Evolutionary conservation across 2,888 invertebrate species (phyloP).

Genomic region (Ophioninae sp.): DNA sequence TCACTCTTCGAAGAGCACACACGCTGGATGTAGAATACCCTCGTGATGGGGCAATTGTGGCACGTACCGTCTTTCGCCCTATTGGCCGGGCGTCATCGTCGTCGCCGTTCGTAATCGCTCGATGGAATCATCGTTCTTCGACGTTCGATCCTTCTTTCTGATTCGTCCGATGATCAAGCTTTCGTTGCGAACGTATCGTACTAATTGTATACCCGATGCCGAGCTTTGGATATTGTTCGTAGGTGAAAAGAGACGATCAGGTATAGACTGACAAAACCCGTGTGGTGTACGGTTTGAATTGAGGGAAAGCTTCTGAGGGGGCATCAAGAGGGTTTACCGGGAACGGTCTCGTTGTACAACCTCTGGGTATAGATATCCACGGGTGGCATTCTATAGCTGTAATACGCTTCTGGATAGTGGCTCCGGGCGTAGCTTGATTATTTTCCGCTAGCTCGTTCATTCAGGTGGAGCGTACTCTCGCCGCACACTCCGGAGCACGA

Average conservation of each 20-base stretch:
- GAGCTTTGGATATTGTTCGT: slow-evolving; percentile 19
- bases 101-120: background rate
- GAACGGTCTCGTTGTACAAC: slow-evolving; percentile 63
- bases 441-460: slow-evolving; percentile 81
- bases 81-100: background rate
- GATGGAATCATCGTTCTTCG: background rate
- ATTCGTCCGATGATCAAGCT: background rate
- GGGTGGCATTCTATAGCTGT: slow-evolving; percentile 63
- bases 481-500: slow-evolving; percentile 70
- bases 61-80: background rate
- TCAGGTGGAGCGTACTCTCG: slow-evolving; percentile 79
- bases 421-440: slow-evolving; percentile 80
- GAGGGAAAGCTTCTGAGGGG: slow-evolving; percentile 44
- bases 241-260: slow-evolving; percentile 42
- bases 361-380: slow-evolving; percentile 64
- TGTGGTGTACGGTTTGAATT: slow-evolving; percentile 43
- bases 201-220: background rate
- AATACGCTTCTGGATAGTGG: slow-evolving; percentile 75
- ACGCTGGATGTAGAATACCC: background rate
- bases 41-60: background rate
- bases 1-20: background rate
- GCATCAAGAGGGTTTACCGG: slow-evolving; percentile 63
- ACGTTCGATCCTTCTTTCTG: background rate
- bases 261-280: slow-evolving; percentile 21
- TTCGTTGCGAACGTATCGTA: background rate